A percentile compares a stretch with the other conserved stretches of the same genome.
These are phyloP conservation scores for Porites divaricata DNA, from an alignment of 92 coral and sea anemone genomes.

Conservation along the genomic window DNA sequence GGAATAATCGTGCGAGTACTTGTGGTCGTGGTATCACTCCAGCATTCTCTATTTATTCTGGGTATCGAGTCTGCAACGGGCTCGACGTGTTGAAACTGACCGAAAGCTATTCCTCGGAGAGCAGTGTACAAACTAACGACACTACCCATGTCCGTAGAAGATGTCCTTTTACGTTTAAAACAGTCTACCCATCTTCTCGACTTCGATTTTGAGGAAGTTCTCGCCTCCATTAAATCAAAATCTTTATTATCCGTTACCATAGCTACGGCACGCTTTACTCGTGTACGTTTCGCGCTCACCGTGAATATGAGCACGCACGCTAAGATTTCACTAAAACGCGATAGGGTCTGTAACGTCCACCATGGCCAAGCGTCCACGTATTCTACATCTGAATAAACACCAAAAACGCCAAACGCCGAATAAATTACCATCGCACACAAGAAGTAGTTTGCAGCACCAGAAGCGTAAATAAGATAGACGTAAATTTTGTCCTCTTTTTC, in stretches of 20 bases:
- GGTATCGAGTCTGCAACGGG: neutral
- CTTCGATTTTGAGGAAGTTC: conserved; percentile 16
- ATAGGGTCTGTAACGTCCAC: conserved; percentile 74
- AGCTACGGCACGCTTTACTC: conserved; percentile 28
- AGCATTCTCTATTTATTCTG: neutral
- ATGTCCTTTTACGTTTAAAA: neutral
- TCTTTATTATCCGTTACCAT: conserved; percentile 2
- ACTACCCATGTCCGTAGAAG: conserved; percentile 7
- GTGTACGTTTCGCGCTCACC: conserved; percentile 79
- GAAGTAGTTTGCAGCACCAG: conserved; percentile 65
- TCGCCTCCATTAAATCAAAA: neutral
- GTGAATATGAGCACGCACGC: conserved; percentile 77
- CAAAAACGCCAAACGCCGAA: conserved; percentile 82
- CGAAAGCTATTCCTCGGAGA: conserved; percentile 44
- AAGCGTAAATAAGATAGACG: conserved; percentile 64
- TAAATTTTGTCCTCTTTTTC: conserved; percentile 67
- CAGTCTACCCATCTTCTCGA: neutral
- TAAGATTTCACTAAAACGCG: conserved; percentile 64
- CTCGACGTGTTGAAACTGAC: neutral
- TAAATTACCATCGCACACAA: conserved; percentile 62
- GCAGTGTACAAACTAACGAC: conserved; percentile 50
- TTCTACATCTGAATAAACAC: conserved; percentile 71
- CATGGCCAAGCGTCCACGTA: conserved; percentile 81
- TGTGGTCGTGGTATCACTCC: conserved; percentile 19
- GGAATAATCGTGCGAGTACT: neutral